Percentiles rank a stretch among this genome's conserved stretches.
These are phyloP conservation scores for Hypsopygia costalis DNA, from an alignment of 2,888 invertebrate species.

Conservation along the genomic window DNA sequence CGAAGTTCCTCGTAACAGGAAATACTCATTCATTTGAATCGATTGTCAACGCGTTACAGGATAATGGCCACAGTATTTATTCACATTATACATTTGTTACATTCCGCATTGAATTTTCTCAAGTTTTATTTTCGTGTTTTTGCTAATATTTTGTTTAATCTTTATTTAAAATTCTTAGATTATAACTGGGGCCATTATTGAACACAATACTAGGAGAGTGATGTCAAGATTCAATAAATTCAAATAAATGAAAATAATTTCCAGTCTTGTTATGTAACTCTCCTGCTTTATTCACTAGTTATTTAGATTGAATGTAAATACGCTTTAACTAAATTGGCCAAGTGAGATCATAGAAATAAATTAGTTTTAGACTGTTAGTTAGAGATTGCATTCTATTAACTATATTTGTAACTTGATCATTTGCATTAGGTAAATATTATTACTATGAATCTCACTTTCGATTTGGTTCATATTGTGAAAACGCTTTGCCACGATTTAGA, in stretches of 20 bases:
- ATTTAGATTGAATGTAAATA: conserved; percentile 1
- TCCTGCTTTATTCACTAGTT: not conserved
- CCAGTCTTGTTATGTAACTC: not conserved
- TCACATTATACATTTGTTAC: too few relatives aligned
- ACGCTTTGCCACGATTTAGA: not conserved
- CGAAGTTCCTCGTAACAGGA: not conserved
- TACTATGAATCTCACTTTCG: not conserved
- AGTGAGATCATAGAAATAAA: conserved; percentile 4
- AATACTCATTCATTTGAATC: not conserved
- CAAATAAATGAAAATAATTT: not conserved
- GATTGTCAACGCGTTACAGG: not conserved
- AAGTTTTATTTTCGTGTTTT: too few relatives aligned
- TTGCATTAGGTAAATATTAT: not conserved
- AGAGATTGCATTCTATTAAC: not conserved
- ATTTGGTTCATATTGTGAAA: not conserved
- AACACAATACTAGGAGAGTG: too few relatives aligned
- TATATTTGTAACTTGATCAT: not conserved
- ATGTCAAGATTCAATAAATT: too few relatives aligned
- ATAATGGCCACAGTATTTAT: too few relatives aligned
- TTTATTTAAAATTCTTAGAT: too few relatives aligned
- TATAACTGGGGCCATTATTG: too few relatives aligned
- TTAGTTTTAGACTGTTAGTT: not conserved
- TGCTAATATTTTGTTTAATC: too few relatives aligned
- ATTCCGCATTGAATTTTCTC: too few relatives aligned
- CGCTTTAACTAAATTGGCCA: not conserved